Percentiles rank a stretch among this genome's conserved stretches.
Evolutionary conservation across 2,113 vertebrate species (phyloP).

Genomic region (Gopherus evgoodei): DNA sequence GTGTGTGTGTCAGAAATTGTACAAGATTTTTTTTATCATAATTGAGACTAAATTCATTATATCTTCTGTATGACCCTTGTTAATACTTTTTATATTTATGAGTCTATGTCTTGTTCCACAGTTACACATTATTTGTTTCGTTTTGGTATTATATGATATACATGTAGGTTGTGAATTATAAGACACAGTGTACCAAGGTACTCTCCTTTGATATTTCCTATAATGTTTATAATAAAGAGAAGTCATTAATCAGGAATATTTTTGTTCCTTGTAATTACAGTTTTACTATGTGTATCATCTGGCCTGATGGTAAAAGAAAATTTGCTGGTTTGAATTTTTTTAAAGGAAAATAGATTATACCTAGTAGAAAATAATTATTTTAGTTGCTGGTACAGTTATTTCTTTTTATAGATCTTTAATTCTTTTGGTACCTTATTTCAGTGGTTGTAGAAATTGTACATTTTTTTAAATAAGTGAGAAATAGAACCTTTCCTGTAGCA

Average conservation of each 20-base stretch:
- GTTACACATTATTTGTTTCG: neutral
- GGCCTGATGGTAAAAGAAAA: neutral
- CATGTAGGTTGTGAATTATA: neutral
- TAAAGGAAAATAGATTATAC: neutral
- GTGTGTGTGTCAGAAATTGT: constrained; percentile 35
- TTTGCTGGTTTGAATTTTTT: neutral
- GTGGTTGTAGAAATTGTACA: neutral
- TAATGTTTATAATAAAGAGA: neutral
- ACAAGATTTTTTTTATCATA: constrained; percentile 71
- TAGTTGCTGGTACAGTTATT: neutral
- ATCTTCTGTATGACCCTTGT: constrained; percentile 69
- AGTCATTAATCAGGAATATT: neutral
- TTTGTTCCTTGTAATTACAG: neutral
- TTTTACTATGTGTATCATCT: neutral
- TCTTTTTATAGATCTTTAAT: neutral
- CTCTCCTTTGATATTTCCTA: constrained; percentile 23
- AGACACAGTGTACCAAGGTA: constrained; percentile 15
- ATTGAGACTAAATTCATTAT: constrained; percentile 74
- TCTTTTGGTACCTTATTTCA: neutral
- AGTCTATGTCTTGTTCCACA: neutral
- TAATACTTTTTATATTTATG: constrained; percentile 70
- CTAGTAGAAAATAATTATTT: neutral
- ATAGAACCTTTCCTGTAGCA: neutral
- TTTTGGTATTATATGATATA: accelerated
- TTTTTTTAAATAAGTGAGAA: constrained; percentile 43